These are phyloP conservation scores for Numenius phaeopus DNA, from an alignment of 2,797 vertebrate species.

Conservation along the genomic window DNA sequence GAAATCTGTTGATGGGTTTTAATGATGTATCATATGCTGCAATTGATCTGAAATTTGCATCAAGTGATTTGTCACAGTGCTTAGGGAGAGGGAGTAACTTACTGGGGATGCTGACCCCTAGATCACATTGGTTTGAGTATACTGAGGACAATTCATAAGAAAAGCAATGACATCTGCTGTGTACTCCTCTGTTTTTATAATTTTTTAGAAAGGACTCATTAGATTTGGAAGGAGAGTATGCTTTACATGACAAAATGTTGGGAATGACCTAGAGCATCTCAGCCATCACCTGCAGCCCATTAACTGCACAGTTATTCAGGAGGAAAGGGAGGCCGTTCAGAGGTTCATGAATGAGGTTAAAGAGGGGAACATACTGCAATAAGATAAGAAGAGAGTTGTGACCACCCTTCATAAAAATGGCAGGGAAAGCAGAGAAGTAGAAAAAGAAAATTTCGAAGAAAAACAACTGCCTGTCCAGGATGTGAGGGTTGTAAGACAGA, in stretches of 20 bases:
- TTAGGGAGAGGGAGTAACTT: neutral
- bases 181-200: neutral
- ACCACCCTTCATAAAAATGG: neutral
- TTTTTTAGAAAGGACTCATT: neutral
- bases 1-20: neutral
- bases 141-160: neutral
- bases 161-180: neutral
- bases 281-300: neutral
- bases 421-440: neutral
- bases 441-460: neutral
- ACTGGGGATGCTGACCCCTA: neutral
- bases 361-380: neutral
- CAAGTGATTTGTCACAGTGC: neutral
- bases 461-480: neutral
- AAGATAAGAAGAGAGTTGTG: neutral
- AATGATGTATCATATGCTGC: neutral
- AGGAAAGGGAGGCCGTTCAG: neutral
- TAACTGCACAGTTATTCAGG: neutral
- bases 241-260: neutral
- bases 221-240: neutral
- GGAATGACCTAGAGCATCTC: neutral
- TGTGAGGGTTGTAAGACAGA: neutral
- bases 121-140: neutral
- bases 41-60: neutral
- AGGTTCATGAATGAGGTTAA: neutral